Conservation (phyloP, 2,888 invertebrate species). For the Drosophila longiperda region DNA sequence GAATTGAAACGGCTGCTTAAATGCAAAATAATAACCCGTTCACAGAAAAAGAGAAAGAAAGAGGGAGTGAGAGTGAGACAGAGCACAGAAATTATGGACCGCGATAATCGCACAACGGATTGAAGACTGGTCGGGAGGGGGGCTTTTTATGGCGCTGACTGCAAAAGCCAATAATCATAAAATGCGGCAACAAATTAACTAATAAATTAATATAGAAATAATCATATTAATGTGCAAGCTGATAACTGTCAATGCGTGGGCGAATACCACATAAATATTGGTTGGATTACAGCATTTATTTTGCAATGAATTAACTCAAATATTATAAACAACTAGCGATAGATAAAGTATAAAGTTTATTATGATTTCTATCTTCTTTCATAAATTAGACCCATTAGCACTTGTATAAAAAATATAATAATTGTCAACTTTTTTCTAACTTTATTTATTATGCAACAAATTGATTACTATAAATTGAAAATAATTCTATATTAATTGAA, state of each 20-base stretch:
- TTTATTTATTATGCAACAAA: background rate
- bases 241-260: slow-evolving; percentile 65
- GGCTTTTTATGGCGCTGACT: slow-evolving; percentile 22
- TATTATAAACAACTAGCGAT: background rate
- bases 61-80: background rate
- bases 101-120: slow-evolving; percentile 57
- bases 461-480: background rate
- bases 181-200: slow-evolving; percentile 77
- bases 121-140: background rate
- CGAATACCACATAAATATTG: background rate
- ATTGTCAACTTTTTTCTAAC: background rate
- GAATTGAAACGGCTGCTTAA: slow-evolving; percentile 73
- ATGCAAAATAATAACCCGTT: slow-evolving; percentile 78
- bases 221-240: slow-evolving; percentile 74
- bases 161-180: slow-evolving; percentile 74
- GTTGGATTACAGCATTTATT: background rate
- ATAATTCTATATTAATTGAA: background rate
- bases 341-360: background rate
- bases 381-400: background rate
- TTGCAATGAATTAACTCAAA: background rate
- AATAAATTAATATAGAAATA: slow-evolving; percentile 78
- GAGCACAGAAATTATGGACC: slow-evolving; percentile 62
- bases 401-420: background rate
- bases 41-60: slow-evolving; percentile 12
- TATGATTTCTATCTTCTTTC: background rate